These are phyloP conservation scores for Dromiciops gliroides DNA, from an alignment of 2,113 vertebrate genomes.

Conservation along the genomic window DNA sequence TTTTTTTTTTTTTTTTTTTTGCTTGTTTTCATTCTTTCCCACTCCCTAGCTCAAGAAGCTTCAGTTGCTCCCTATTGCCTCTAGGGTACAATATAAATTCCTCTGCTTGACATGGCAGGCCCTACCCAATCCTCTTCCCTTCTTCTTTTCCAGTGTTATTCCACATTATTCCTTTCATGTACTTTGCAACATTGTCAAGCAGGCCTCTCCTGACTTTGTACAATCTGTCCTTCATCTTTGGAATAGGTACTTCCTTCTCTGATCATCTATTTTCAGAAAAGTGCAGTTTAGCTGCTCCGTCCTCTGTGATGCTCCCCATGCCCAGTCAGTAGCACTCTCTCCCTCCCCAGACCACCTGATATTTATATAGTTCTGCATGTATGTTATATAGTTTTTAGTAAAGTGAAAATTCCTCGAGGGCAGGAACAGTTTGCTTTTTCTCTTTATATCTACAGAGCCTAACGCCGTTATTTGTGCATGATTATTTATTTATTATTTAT, in stretches of 20 bases:
- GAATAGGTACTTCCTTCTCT: neutral
- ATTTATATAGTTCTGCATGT: neutral
- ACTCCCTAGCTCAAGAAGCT: neutral
- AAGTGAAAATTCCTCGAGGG: neutral
- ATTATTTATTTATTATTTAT: no score
- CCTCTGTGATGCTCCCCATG: neutral
- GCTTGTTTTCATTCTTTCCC: neutral
- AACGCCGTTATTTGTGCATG: neutral
- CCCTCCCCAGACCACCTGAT: neutral
- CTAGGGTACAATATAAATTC: neutral
- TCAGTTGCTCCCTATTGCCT: neutral
- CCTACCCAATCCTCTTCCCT: neutral
- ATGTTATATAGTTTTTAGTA: neutral
- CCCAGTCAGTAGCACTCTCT: neutral
- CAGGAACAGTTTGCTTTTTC: neutral
- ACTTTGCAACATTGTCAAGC: neutral
- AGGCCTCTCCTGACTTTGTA: neutral
- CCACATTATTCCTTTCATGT: neutral
- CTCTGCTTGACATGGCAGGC: neutral
- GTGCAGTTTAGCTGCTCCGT: neutral
- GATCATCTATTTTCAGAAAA: neutral
- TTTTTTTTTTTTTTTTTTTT: constrained; percentile 15
- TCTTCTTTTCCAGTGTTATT: neutral
- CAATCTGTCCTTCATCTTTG: neutral
- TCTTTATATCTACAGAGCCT: neutral